A percentile compares a stretch with the other conserved stretches of the same genome.
Evolutionary conservation across 1,140 invertebrate genomes (phyloP).

Genomic region (Psilanteris sp.): DNA sequence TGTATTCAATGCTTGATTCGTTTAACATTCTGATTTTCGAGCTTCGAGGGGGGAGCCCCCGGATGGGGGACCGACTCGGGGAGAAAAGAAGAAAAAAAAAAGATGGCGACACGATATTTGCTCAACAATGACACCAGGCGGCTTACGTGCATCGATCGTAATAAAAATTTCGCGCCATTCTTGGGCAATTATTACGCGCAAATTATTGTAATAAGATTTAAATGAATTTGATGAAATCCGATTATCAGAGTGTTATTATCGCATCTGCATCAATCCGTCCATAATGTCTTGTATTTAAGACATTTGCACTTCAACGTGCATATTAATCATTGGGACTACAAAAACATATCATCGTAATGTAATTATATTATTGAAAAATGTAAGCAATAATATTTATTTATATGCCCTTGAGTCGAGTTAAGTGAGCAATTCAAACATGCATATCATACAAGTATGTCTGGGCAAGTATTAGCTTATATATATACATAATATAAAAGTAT

Average conservation of each 20-base stretch:
- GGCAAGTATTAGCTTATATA: slow-evolving; percentile 79
- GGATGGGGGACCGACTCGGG: too few relatives aligned
- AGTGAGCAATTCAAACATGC: slow-evolving; percentile 72
- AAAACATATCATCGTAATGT: slow-evolving; percentile 80
- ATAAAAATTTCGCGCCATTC: too few relatives aligned
- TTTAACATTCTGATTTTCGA: slow-evolving; percentile 72
- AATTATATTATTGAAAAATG: slow-evolving; percentile 73
- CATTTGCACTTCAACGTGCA: slow-evolving; percentile 79
- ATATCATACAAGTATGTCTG: slow-evolving; percentile 79
- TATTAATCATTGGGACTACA: slow-evolving; percentile 81
- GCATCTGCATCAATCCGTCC: slow-evolving; percentile 79
- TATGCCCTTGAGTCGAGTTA: slow-evolving; percentile 73
- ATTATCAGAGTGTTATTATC: slow-evolving; percentile 71
- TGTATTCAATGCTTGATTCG: slow-evolving; percentile 72
- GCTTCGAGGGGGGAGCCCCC: slow-evolving; percentile 6
- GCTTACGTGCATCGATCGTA: slow-evolving; percentile 14
- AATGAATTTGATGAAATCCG: slow-evolving; percentile 26
- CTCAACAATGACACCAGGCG: slow-evolving; percentile 24
- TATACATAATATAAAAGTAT: slow-evolving; percentile 53
- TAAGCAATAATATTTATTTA: slow-evolving; percentile 80
- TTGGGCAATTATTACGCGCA: slow-evolving; percentile 26
- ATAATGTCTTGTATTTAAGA: slow-evolving; percentile 76
- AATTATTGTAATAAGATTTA: neutral
- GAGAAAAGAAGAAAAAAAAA: too few relatives aligned
- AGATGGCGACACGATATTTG: slow-evolving; percentile 17